Base-by-base conservation (phyloP, 2,113 vertebrate genomes). In the Pollachius pollachius region DNA sequence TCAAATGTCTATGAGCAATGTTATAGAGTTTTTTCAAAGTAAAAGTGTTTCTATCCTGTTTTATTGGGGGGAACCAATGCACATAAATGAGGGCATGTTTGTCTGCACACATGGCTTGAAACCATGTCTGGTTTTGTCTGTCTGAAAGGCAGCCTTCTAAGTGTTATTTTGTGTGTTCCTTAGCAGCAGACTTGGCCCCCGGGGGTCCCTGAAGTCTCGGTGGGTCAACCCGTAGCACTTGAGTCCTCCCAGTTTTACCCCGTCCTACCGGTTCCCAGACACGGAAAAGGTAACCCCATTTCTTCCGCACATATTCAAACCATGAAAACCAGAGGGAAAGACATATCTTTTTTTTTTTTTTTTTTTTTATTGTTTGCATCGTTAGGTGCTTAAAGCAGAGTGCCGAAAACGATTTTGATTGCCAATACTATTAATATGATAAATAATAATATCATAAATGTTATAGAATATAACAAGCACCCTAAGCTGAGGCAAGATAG, bases 221-320 rank as follows among this genome's bases (percentile, higher is more conserved):
- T 83, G 67, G 63, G 89, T 88, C 83, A 91, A 69, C 81, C 93
- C 71, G 73, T 85, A 68, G 73, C 77, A 17, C 72, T 58, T 1
- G 94, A 95, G 79, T 79, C 78, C 13, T 86, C 93, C 15, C 74
- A 71, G 56, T 88, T 90, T 73, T 92, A 90, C 76, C 71, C 92
- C n/a, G 68, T 87, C 80, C 7, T 88, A 69, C 81, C 90, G 16
- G 89, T 93, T 65, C 88, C 89, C 74, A 94, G 92, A 77, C 84
- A 69, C 79, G 90, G 89, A 52, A 98, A 96, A 95, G 94, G 95
- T 97, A 70, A 65, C 87, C n/a, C n/a, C 54, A 6, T 16, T n/a
- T n/a, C 54, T 57, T 15, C 54, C 13, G 15, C 54, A 57, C 15
- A 57, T 9, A n/a, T 5, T 6, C 54, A 5, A 57, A 6, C 54